phyloP scores from a whole-genome alignment of 2,113 vertebrate species.

The Gymnarchus niloticus region DNA sequence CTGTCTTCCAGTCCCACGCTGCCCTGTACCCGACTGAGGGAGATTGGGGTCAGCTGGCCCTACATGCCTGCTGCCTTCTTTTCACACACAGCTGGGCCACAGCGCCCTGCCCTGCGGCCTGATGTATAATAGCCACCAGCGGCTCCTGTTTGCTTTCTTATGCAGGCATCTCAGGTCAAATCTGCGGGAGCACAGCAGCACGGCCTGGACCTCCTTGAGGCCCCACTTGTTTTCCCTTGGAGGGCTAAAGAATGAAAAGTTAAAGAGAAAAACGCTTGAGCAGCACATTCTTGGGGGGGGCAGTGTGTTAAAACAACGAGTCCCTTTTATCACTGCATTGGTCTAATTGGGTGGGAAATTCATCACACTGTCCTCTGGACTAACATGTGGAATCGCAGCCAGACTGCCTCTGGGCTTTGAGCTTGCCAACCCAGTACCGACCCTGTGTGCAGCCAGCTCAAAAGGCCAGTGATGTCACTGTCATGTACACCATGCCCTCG shows the following conservation, averaged over 20 bases:
- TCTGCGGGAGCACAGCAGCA: neutral
- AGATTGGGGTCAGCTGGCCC: neutral
- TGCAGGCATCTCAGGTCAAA: neutral
- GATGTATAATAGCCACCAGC: neutral
- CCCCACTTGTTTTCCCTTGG: neutral
- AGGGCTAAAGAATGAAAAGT: conserved; percentile 55
- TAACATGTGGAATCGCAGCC: neutral
- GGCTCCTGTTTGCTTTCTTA: neutral
- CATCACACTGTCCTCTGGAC: conserved; percentile 46
- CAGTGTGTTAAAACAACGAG: conserved; percentile 61
- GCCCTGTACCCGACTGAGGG: neutral
- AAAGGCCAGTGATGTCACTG: neutral
- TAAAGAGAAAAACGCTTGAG: conserved; percentile 50
- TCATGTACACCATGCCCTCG: neutral
- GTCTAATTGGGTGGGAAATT: conserved; percentile 60
- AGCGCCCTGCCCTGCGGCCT: neutral
- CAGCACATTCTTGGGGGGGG: conserved; percentile 55
- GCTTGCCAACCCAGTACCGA: neutral
- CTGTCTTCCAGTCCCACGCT: neutral
- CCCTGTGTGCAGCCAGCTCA: neutral
- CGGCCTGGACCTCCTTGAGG: conserved; percentile 38
- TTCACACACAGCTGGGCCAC: too few relatives aligned
- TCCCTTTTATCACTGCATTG: conserved; percentile 51
- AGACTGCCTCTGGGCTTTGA: conserved; percentile 1
- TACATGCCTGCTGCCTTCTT: neutral